Evolutionary conservation across 2,888 invertebrate genomes (phyloP).

Genomic region (Athalia circularis): DNA sequence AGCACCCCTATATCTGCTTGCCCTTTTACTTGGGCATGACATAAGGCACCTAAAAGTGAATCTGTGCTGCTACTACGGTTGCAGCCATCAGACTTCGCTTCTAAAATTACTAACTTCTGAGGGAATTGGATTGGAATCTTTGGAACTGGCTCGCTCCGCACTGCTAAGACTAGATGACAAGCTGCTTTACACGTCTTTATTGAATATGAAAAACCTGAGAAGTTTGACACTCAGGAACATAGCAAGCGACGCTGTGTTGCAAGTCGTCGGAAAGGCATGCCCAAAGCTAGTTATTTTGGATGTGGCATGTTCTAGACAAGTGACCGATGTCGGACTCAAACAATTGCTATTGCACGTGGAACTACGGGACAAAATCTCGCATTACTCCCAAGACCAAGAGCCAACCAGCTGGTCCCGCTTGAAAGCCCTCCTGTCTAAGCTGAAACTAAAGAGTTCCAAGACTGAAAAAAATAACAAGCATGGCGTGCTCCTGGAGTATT

Average conservation of each 20-base stretch:
- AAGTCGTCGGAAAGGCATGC: constrained; percentile 71
- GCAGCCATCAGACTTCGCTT: constrained; percentile 73
- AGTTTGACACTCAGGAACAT: constrained; percentile 73
- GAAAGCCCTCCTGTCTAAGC: constrained; percentile 63
- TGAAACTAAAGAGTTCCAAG: constrained; percentile 60
- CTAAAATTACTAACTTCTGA: constrained; percentile 70
- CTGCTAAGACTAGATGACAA: constrained; percentile 71
- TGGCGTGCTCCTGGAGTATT: constrained; percentile 69
- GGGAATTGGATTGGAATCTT: constrained; percentile 69
- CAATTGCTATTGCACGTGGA: constrained; percentile 71
- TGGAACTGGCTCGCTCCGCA: constrained; percentile 72
- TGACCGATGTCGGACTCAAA: constrained; percentile 71
- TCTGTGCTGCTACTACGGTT: constrained; percentile 74
- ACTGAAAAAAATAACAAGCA: constrained; percentile 58
- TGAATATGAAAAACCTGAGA: constrained; percentile 68
- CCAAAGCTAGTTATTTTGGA: constrained; percentile 70
- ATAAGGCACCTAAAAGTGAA: constrained; percentile 70
- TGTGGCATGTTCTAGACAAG: constrained; percentile 73
- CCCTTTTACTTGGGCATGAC: constrained; percentile 71
- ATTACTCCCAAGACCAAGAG: constrained; percentile 52
- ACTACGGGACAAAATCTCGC: constrained; percentile 66
- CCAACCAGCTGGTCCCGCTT: constrained; percentile 67
- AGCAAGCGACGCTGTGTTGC: constrained; percentile 71
- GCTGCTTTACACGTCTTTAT: constrained; percentile 68
- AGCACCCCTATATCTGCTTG: constrained; percentile 71